Evolutionary conservation across 2,888 invertebrate genomes (phyloP).

Genomic region (Melanostoma scalare): DNA sequence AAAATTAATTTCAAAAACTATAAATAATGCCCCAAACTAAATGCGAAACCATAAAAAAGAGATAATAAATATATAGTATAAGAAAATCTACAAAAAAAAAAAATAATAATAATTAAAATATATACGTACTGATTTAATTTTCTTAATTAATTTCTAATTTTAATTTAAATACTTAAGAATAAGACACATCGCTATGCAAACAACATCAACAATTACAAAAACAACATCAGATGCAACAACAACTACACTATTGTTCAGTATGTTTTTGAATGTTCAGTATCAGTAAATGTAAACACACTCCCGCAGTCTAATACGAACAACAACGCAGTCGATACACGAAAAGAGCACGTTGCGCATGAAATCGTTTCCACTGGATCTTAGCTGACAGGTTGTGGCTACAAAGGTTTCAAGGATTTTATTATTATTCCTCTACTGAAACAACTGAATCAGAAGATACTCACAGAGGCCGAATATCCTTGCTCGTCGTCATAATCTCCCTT

Average conservation of each 20-base stretch:
- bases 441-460: slow-evolving; percentile 44
- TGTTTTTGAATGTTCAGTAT: slow-evolving; percentile 56
- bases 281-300: slow-evolving; percentile 28
- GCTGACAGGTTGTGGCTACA: slow-evolving; percentile 66
- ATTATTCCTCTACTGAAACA: slow-evolving; percentile 47
- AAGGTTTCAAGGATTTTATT: slow-evolving; percentile 60
- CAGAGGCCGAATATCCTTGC: slow-evolving; percentile 49
- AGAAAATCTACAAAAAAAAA: slow-evolving; percentile 49
- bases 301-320: slow-evolving; percentile 28
- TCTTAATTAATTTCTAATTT: slow-evolving; percentile 66
- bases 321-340: slow-evolving; percentile 45
- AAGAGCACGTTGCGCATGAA: slow-evolving; percentile 60
- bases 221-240: slow-evolving; percentile 27
- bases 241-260: slow-evolving; percentile 61
- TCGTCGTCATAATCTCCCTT: slow-evolving; percentile 37
- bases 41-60: slow-evolving; percentile 37
- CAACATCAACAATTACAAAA: slow-evolving; percentile 59
- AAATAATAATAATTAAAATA: slow-evolving; percentile 24
- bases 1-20: slow-evolving; percentile 17
- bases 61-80: slow-evolving; percentile 18
- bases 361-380: slow-evolving; percentile 64
- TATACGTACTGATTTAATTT: slow-evolving; percentile 72
- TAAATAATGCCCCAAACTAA: slow-evolving; percentile 69
- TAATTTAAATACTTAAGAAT: slow-evolving; percentile 60
- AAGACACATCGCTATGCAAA: slow-evolving; percentile 71